Base-by-base conservation (phyloP, 2,888 invertebrate genomes). In the Busseola fusca region DNA sequence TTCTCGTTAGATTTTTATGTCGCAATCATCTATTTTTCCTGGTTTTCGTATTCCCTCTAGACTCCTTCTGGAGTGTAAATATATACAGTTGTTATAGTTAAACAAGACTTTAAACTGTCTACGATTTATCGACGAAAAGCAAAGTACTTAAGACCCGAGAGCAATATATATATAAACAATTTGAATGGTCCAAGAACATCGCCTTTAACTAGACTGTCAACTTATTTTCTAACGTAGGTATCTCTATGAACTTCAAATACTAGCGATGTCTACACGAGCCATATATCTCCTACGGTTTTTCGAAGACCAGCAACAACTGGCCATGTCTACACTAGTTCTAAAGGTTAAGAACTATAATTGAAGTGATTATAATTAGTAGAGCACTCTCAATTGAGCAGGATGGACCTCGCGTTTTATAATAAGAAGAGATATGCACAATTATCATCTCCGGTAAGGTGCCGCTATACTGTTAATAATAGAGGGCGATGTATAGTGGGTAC, bases 391-490 rank as follows among this genome's bases (percentile, higher is more conserved):
- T 69, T 68, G 58, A 34, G 27, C 76, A 69, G 76, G 69, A 64
- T 21, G 77, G 77, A 74, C 78, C 71, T 70, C 52, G 59, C 40
- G 30, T 75, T 76, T 79, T 73, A 72, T 76, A 74, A 74, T 70
- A 76, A 68, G 63, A 59, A 69, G 40, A 80, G 74, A 74, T 75
- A 76, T 70, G 69, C 78, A 74, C 72, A 76, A 78, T 83, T 73
- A 83, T 79, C 64, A 76, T 81, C 81, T 78, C 81, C 71, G 78
- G 73, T 73, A 72, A 81, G 62, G 69, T 78, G 65, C 66, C 72
- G 78, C 65, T 75, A 78, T 74, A 63, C 65, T 82, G 84, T 86
- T 90, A 89, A 91, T 90, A 88, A 90, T 84, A 87, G 85, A 82
- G 82, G 84, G 84, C 81, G 82, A 86, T 85, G 86, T 84, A 86